These are phyloP conservation scores for Melanotaenia trifasciata DNA, from an alignment of 2,797 vertebrate species.

Conservation along the genomic window DNA sequence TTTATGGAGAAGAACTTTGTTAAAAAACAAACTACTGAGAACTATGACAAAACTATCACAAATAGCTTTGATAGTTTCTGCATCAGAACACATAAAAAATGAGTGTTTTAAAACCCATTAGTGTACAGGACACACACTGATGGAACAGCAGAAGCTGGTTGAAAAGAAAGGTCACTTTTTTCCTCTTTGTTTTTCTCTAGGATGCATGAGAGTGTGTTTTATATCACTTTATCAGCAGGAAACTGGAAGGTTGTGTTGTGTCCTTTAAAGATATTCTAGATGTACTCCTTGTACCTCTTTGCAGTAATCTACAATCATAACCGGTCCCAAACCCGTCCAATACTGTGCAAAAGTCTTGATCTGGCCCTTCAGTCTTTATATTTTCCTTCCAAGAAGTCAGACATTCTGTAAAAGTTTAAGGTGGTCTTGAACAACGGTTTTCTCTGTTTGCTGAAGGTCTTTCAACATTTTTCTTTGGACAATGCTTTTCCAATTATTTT, in stretches of 20 bases:
- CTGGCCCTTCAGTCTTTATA: background rate
- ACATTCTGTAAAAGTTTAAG: background rate
- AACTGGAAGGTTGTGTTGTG: background rate
- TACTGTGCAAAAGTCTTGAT: no score
- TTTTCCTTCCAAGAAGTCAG: background rate
- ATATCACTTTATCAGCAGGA: background rate
- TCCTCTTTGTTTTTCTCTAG: background rate
- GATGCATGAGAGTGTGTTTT: slow-evolving; percentile 3
- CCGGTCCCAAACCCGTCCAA: background rate
- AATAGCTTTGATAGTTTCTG: slow-evolving; percentile 8
- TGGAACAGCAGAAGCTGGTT: background rate
- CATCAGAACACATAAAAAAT: slow-evolving; percentile 1
- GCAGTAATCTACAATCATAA: background rate
- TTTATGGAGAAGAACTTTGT: background rate
- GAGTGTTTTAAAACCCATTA: background rate
- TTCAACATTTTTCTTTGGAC: background rate
- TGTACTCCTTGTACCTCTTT: background rate
- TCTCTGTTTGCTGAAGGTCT: background rate
- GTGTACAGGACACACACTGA: background rate
- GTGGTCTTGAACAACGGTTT: background rate
- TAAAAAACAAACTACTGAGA: background rate
- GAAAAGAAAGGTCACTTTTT: background rate
- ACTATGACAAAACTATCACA: background rate
- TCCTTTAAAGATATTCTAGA: background rate
- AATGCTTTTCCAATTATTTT: background rate